phyloP scores from a whole-genome alignment of 2,888 invertebrate species.

The Ectemnius cavifrons region DNA sequence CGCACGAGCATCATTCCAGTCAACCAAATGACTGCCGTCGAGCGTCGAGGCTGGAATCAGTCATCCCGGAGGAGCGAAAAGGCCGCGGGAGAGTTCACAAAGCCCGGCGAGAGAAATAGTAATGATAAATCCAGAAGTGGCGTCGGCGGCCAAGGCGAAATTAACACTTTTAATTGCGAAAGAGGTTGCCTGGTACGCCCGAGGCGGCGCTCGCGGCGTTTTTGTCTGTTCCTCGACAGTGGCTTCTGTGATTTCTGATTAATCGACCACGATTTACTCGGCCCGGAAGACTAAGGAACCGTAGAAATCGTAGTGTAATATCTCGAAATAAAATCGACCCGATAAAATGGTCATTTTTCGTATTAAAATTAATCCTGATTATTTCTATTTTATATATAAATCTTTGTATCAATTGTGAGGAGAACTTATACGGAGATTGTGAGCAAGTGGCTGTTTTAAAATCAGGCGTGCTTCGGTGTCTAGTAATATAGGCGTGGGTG shows the following conservation, averaged over 20 bases:
- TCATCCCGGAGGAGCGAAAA: constrained; percentile 1
- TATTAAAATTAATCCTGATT: too few relatives aligned
- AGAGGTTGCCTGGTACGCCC: constrained; percentile 35
- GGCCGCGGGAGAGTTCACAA: background rate
- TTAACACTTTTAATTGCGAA: constrained; percentile 60
- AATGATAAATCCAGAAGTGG: constrained; percentile 48
- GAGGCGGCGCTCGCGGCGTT: constrained; percentile 14
- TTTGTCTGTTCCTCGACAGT: background rate
- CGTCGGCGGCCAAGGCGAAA: constrained; percentile 41
- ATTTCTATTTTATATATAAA: too few relatives aligned
- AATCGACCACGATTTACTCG: constrained; percentile 59
- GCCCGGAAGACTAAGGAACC: constrained; percentile 41
- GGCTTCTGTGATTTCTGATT: constrained; percentile 58
- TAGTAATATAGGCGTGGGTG: too few relatives aligned
- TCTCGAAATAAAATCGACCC: constrained; percentile 38
- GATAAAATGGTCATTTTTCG: background rate
- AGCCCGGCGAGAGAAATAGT: constrained; percentile 34
- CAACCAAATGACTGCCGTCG: too few relatives aligned
- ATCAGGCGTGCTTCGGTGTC: too few relatives aligned
- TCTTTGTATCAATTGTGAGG: too few relatives aligned
- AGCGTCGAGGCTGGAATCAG: background rate
- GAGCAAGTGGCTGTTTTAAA: too few relatives aligned
- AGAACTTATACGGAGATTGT: too few relatives aligned
- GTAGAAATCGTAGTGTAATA: constrained; percentile 42
- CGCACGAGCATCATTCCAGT: background rate